Base-by-base conservation (phyloP, 2,888 invertebrate genomes). In the Agrotis ipsilon region DNA sequence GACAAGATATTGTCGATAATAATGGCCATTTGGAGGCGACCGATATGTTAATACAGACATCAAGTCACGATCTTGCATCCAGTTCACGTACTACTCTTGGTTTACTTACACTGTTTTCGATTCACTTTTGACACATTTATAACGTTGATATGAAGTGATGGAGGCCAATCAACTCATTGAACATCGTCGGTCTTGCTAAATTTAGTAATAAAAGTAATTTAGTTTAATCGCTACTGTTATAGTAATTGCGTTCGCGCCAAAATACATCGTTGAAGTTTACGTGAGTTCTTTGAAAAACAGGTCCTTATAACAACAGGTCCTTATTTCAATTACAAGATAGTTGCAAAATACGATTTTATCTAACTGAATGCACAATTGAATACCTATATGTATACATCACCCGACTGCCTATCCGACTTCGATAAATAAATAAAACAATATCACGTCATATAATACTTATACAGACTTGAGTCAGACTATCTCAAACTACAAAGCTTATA, bases 31-130 rank as follows among this genome's bases (percentile, higher is more conserved):
- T 82, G 83, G 79, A 85, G 76, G 80, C 85, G 77, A 83, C 75
- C 82, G 83, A 91, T 92, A 91, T 91, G 91, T 89, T 90, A 92
- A 92, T 92, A 86, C 63, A 80, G 73, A 77, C 77, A 76, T 83
- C 83, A 62, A 85, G 87, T 88, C 87, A 88, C 87, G 86, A 86
- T 79, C 75, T 82, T 43, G 73, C 63, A 77, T 74, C 63, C 70
- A 81, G 59, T 67, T 21, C 73, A 72, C 86, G 88, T 88, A 89
- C 89, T 85, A 86, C 88, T 83, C 80, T 75, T 61, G 80, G 78
- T 79, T 82, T 85, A 86, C 88, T 88, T 88, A 87, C 82, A 85
- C 86, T 87, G 83, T 89, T 89, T 88, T 90, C 87, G 85, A 86
- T 85, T 83, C 79, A 84, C 83, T 89, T 89, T 82, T 88, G 87